Evolutionary conservation across 2,113 vertebrate species (phyloP).

Genomic region (Osmerus eperlanus): DNA sequence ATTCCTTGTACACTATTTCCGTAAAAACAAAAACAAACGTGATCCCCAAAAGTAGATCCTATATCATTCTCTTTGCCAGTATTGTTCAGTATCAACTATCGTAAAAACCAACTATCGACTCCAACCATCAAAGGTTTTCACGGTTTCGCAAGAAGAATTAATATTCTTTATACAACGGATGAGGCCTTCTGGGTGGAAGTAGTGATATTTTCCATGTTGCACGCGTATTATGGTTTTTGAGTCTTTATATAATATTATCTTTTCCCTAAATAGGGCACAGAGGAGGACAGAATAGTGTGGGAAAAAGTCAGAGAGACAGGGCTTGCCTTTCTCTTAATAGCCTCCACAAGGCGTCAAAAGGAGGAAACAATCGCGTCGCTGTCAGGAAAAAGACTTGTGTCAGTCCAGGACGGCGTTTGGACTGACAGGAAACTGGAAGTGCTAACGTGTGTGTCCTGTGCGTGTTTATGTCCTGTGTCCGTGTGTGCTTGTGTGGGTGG

Average conservation of each 20-base stretch:
- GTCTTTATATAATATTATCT: constrained; percentile 39
- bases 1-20: no score
- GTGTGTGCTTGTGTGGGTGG: neutral
- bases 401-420: constrained; percentile 47
- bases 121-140: constrained; percentile 1
- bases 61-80: no score
- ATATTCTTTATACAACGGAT: constrained; percentile 22
- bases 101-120: neutral
- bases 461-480: constrained; percentile 5
- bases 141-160: constrained; percentile 17
- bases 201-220: constrained; percentile 46
- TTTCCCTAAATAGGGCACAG: constrained; percentile 50
- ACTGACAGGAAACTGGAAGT: constrained; percentile 59
- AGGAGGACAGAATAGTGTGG: constrained; percentile 48
- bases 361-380: constrained; percentile 69
- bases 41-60: no score
- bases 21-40: no score
- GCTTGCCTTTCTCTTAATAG: constrained; percentile 48
- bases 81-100: no score
- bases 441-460: constrained; percentile 22
- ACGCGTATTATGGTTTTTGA: constrained; percentile 43
- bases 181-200: constrained; percentile 38
- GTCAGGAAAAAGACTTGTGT: constrained; percentile 71
- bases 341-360: constrained; percentile 64
- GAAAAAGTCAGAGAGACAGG: constrained; percentile 45